Base-by-base conservation (phyloP, 2,797 vertebrate genomes). In the Babyrousa celebensis region DNA sequence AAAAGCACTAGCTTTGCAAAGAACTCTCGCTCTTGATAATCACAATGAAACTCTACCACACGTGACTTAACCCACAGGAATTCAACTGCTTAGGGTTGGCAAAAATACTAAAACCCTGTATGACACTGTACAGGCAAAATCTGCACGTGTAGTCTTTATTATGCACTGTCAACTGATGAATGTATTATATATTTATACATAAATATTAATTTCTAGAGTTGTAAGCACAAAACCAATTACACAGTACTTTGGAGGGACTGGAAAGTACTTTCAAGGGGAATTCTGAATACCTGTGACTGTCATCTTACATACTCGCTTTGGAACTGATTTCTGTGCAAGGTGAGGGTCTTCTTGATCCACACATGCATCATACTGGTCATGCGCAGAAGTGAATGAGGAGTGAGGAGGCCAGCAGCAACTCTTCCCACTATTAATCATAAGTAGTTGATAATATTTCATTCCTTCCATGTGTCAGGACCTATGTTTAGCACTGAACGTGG, bases 1-100 rank as follows among this genome's bases (percentile, higher is more conserved):
- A 91, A 94, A 89, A 93, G 40, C 0, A 94, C 58, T 65, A 60
- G 43, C 16, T 77, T 83, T 77, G 60, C 43, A 77, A 95, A 67
- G 77, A 18, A 62, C 5, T 40, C 68, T 75, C 60, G 56, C 25
- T 20, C 68, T 67, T 93, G 29, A 72, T 18, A 14, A 75, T 85
- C 60, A 84, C 6, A 71, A 6, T 48, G 32, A n/a, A 29, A 79
- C 77, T 40, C 75, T 2, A 63, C 12, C 29, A 27, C 43, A 43
- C 1, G 4, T 56, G 15, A 82, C 58, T 78, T 67, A 78, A 89
- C 23, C 40, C 25, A 29, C 23, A 40, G 14, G 43, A 62, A 75
- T 86, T 72, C 90, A 87, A 36, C 70, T 80, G 58, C 23, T 21
- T 4, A 4, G 52, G 56, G 6, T 65, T 79, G 43, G 20, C 70